Base-by-base conservation (phyloP, 2,113 vertebrate genomes). In the Sylvietta virens region DNA sequence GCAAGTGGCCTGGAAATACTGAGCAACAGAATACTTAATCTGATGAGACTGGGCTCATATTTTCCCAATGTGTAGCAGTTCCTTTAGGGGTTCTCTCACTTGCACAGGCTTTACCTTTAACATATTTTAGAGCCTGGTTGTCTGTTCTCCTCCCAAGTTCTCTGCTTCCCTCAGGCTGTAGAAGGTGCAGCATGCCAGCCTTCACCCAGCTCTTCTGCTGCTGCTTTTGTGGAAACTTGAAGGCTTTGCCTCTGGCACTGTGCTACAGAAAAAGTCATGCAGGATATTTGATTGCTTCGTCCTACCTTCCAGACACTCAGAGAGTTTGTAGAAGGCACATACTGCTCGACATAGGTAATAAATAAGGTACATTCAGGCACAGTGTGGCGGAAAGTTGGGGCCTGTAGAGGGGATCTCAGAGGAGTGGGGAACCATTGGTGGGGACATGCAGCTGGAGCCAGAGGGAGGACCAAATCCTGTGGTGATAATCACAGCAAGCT, bases 241-340 rank as follows among this genome's bases (percentile, higher is more conserved):
- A 90, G 28, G 33, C 11, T 78, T 91, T 74, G 9, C 20, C 16
- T 2, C 19, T 47, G 57, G 47, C 30, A 44, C 9, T 26, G 0
- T 26, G 33, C 58, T 54, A 19, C 26, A 86, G 66, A 54, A 81
- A 61, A 79, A 42, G 12, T 9, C 30, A 39, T 6, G 4, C 27
- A 60, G 13, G 30, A 7, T 51, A 15, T 33, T 40, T 4, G 3
- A 9, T 33, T 4, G 1, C 30, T 57, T 9, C 0, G 0, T 39
- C 51, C 33, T 27, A 11, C 9, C 13, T 86, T 79, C 33, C 44
- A 58, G 45, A 39, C 45, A 6, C 39, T 53, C 37, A n/a, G 22
- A 22, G 14, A 45, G 12, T 66, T 71, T 79, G 30, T 15, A 81
- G 61, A 74, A 67, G 10, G 18, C 30, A 47, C 30, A 24, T 15